Base-by-base conservation (phyloP, 2,888 invertebrate species). In the Leptinotarsa peninsularis region DNA sequence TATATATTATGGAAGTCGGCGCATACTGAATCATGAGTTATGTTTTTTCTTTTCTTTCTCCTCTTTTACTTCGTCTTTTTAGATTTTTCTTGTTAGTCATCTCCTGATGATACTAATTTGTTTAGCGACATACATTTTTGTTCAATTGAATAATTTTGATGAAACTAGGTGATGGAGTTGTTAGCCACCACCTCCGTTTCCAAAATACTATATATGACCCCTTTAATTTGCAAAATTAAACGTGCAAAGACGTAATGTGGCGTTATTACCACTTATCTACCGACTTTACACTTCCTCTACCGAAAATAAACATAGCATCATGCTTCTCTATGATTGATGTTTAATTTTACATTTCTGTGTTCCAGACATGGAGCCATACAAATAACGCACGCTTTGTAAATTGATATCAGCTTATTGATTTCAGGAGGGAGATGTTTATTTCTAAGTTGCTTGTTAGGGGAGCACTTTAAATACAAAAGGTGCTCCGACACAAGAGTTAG, bases 331-430 rank as follows among this genome's bases (percentile, higher is more conserved):
- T 72, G 27, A 67, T 76, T 52, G 13, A 66, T 60, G 68, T 63
- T 67, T 50, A 63, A 70, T 56, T 18, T 56, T 21, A 23, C 27
- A 56, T 54, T n/a, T 66, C 21, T 23, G 18, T 49, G n/a, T n/a
- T 21, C n/a, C 17, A 14, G 15, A n/a, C 4, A 33, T 60, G 33
- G 49, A 73, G 70, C 74, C 70, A 43, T 56, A 33, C 17, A 70
- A 52, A 60, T 23, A 23, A 23, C 58, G 15, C 10, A 56, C 52
- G 21, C 66, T 56, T 52, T 56, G 69, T 63, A 73, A 73, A 66
- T 66, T 73, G 56, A 73, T 73, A 69, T 52, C 54, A n/a, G 27
- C 50, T 69, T 73, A 74, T 74, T 74, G 70, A 74, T 74, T 66
- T 66, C 52, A 54, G 54, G 43, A 23, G 4, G 58, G 58, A 15